Percentiles rank a stretch among this genome's conserved stretches.
Evolutionary conservation across 2,113 vertebrate species (phyloP).

Genomic region (Nibea coibor): DNA sequence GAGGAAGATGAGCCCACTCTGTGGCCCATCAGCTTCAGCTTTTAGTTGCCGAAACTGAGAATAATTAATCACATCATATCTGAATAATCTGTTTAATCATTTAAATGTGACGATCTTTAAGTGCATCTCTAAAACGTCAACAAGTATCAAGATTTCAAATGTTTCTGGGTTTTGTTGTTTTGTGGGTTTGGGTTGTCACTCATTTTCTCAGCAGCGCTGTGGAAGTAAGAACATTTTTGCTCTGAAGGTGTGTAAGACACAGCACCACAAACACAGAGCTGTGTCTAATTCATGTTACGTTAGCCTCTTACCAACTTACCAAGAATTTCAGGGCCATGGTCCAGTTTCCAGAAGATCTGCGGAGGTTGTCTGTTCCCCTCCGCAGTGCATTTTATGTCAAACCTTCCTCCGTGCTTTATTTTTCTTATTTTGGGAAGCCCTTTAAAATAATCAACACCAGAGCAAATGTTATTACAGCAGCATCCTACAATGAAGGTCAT

Average conservation of each 20-base stretch:
- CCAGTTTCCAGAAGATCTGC: conserved; percentile 75
- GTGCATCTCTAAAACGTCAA: too few relatives aligned
- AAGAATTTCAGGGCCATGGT: conserved; percentile 67
- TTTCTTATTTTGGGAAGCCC: conserved; percentile 65
- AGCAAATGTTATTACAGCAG: not conserved
- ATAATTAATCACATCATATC: too few relatives aligned
- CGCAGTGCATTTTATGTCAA: conserved; percentile 75
- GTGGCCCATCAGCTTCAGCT: not conserved
- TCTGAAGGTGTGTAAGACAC: not conserved
- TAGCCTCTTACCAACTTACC: conserved; percentile 68
- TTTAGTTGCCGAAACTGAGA: too few relatives aligned
- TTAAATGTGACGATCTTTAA: too few relatives aligned
- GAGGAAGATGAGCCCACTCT: conserved; percentile 12
- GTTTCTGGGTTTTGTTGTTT: too few relatives aligned
- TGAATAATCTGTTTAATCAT: too few relatives aligned
- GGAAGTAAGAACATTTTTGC: not conserved
- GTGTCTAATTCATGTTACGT: not conserved
- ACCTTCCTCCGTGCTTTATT: conserved; percentile 35
- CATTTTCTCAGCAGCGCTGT: too few relatives aligned
- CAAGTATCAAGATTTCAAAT: too few relatives aligned
- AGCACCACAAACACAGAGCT: not conserved
- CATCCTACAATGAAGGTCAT: not conserved
- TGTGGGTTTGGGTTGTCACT: too few relatives aligned
- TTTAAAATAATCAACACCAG: conserved; percentile 46
- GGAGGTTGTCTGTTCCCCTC: conserved; percentile 65